A percentile compares a stretch with the other conserved stretches of the same genome.
These are phyloP conservation scores for Cryptotermes secundus DNA, from an alignment of 1,140 invertebrate genomes.

Conservation along the genomic window DNA sequence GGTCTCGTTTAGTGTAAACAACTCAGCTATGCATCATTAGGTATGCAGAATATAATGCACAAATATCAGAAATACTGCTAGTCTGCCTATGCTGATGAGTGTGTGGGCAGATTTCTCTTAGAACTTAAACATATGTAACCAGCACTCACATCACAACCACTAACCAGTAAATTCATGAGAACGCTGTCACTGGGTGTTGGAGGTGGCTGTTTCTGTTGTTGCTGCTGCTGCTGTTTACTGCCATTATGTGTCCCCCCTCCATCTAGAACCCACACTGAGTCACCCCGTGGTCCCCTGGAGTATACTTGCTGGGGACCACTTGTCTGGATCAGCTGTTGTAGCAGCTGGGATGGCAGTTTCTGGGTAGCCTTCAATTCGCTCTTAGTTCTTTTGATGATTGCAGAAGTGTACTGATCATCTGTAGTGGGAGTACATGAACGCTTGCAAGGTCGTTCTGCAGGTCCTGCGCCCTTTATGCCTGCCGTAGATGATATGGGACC, in stretches of 20 bases:
- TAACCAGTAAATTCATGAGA: slow-evolving; percentile 87
- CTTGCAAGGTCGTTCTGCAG: background rate
- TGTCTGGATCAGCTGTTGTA: slow-evolving; percentile 52
- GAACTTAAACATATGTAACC: slow-evolving; percentile 79
- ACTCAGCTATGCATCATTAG: background rate
- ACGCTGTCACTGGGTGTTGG: slow-evolving; percentile 67
- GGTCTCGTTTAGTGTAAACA: no score
- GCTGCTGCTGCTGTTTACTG: slow-evolving; percentile 32
- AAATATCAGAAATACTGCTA: background rate
- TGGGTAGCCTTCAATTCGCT: slow-evolving; percentile 42
- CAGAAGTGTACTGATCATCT: slow-evolving; percentile 12
- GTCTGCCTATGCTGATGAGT: background rate
- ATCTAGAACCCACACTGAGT: slow-evolving; percentile 31
- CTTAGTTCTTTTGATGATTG: background rate
- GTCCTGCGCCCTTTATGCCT: background rate
- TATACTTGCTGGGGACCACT: background rate
- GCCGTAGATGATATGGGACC: background rate
- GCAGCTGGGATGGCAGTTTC: slow-evolving; percentile 48
- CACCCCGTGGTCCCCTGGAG: slow-evolving; percentile 35
- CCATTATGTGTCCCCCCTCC: slow-evolving; percentile 34
- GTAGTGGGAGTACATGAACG: background rate
- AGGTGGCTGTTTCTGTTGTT: slow-evolving; percentile 40
- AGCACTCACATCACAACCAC: slow-evolving; percentile 86
- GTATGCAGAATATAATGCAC: background rate
- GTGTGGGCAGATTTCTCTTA: slow-evolving; percentile 28